Percentiles rank a stretch among this genome's conserved stretches.
These are phyloP conservation scores for Aleiodes alternator DNA, from an alignment of 2,888 invertebrate genomes.

Conservation along the genomic window DNA sequence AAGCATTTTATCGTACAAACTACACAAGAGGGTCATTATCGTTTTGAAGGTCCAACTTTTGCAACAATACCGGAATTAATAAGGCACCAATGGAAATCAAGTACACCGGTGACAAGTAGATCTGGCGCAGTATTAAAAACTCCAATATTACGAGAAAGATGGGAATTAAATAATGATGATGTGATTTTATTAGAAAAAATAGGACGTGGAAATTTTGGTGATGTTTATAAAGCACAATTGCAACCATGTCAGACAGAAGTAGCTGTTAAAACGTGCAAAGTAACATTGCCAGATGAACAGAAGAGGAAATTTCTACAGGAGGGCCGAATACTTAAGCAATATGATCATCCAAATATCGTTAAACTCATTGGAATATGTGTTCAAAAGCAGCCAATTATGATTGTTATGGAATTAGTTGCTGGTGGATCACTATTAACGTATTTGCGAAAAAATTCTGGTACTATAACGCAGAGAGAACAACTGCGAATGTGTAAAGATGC, in stretches of 20 bases:
- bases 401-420: constrained; percentile 97
- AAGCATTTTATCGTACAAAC: constrained; percentile 98
- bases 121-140: constrained; percentile 92
- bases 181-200: constrained; percentile 94
- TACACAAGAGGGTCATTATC: constrained; percentile 93
- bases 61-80: constrained; percentile 95
- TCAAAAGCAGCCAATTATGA: constrained; percentile 98
- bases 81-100: constrained; percentile 90
- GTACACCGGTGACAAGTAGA: constrained; percentile 92
- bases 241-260: constrained; percentile 90
- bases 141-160: constrained; percentile 91
- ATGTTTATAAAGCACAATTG: constrained; percentile 94
- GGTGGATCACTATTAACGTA: constrained; percentile 94
- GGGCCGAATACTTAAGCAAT: constrained; percentile 95
- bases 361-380: constrained; percentile 97
- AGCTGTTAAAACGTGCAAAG: constrained; percentile 96
- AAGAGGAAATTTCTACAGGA: constrained; percentile 97
- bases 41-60: constrained; percentile 96
- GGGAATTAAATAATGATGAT: constrained; percentile 98
- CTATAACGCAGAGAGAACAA: constrained; percentile 82
- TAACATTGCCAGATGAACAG: constrained; percentile 94
- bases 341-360: constrained; percentile 97
- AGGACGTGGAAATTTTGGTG: constrained; percentile 97
- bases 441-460: constrained; percentile 86
- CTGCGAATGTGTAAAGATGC: constrained; percentile 96